phyloP scores from a whole-genome alignment of 2,113 vertebrate genomes.

The Melanerpes aurifrons region DNA sequence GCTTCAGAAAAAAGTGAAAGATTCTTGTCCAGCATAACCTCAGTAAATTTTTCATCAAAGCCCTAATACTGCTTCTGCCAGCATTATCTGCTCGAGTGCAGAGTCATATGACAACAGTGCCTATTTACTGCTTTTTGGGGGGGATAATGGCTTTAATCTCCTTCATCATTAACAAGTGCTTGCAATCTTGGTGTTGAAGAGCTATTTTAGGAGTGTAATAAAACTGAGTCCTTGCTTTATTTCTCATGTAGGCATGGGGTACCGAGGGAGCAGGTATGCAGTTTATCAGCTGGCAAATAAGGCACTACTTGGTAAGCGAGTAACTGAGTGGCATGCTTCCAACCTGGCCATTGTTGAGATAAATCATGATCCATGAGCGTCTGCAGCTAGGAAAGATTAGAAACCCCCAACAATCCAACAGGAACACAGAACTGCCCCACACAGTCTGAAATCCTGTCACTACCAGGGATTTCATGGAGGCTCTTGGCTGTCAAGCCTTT shows the following conservation, averaged over 20 bases:
- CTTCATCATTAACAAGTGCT: not conserved
- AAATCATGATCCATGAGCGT: not conserved
- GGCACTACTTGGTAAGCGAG: not conserved
- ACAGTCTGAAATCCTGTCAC: not conserved
- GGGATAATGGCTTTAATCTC: not conserved
- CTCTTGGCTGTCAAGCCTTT: not conserved
- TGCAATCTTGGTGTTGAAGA: not conserved
- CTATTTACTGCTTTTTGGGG: not conserved
- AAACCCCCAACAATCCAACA: not conserved
- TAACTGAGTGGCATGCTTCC: not conserved
- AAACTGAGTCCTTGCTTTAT: not conserved
- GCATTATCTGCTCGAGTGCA: not conserved
- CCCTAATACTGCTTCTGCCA: not conserved
- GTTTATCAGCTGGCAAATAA: not conserved
- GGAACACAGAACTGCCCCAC: not conserved
- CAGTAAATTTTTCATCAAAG: slow-evolving; percentile 11
- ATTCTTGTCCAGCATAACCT: slow-evolving; percentile 1
- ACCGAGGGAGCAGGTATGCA: no score
- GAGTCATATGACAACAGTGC: not conserved
- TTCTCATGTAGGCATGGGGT: not conserved
- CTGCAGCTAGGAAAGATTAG: slow-evolving; percentile 6
- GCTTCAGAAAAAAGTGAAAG: not conserved
- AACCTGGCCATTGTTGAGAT: not conserved
- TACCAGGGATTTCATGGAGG: not conserved
- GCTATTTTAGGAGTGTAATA: not conserved